A percentile compares a stretch with the other conserved stretches of the same genome.
phyloP scores from a whole-genome alignment of 2,888 invertebrate species.

The Hipparchia sbordonii region DNA sequence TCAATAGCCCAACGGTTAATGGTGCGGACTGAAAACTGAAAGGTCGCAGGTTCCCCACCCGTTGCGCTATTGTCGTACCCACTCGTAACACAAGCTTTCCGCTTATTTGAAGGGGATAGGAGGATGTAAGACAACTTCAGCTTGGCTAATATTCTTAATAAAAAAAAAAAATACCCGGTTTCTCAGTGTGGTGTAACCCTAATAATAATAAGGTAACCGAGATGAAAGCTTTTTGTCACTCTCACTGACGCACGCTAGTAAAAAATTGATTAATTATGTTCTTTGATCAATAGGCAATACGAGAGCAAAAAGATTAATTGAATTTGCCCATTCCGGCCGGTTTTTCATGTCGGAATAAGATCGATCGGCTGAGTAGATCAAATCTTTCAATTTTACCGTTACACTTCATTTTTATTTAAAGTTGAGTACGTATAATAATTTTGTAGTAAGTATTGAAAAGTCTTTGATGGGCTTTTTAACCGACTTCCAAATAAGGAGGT shows the following conservation, averaged over 20 bases:
- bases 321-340: constrained; percentile 4
- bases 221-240: constrained; percentile 6
- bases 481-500: no score
- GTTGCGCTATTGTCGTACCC: no score
- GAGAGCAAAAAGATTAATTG: constrained; percentile 15
- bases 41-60: no score
- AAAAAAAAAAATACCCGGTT: not conserved
- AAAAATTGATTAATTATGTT: constrained; percentile 7
- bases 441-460: no score
- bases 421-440: not conserved
- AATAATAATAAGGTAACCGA: not conserved
- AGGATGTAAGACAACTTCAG: no score
- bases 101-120: no score
- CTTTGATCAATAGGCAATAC: constrained; percentile 4
- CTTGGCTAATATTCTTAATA: no score
- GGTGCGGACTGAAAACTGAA: no score
- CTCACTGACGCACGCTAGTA: constrained; percentile 8
- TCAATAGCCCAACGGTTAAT: no score
- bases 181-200: not conserved
- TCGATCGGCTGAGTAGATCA: constrained; percentile 2
- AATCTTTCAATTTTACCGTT: constrained; percentile 2
- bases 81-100: no score
- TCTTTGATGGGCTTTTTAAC: no score
- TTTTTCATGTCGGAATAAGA: not conserved
- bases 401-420: not conserved